phyloP scores from a whole-genome alignment of 2,888 invertebrate genomes.

The Harpalus rubripes region DNA sequence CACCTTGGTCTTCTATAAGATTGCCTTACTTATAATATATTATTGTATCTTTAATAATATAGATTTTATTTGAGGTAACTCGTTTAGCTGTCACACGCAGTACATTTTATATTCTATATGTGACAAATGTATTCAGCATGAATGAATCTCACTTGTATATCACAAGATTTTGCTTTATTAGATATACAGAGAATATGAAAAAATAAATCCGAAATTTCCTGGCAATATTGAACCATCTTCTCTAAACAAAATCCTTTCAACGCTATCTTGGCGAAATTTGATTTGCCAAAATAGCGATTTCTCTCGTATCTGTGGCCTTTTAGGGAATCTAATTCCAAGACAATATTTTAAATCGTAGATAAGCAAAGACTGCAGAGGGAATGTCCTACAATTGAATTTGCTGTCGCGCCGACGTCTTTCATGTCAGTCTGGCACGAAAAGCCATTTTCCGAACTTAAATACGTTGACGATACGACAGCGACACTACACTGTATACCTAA shows the following conservation, averaged over 20 bases:
- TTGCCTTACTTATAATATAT: no score
- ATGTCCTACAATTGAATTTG: conserved; percentile 46
- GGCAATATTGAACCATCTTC: conserved; percentile 3
- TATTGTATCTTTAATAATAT: no score
- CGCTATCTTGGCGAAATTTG: conserved; percentile 20
- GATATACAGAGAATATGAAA: neutral
- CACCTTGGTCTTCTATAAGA: no score
- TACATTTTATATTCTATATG: no score
- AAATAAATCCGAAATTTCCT: conserved; percentile 11
- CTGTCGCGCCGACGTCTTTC: conserved; percentile 51
- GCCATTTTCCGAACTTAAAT: conserved; percentile 62
- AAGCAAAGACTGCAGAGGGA: conserved; percentile 21
- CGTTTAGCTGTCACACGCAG: no score
- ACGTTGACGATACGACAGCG: conserved; percentile 35
- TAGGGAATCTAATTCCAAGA: conserved; percentile 42
- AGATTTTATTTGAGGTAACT: no score
- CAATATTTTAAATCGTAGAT: conserved; percentile 59
- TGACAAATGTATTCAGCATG: no score
- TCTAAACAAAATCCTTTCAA: conserved; percentile 6
- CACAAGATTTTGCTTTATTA: no score
- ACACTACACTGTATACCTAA: conserved; percentile 34
- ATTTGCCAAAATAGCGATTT: conserved; percentile 45
- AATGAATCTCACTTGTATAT: no score
- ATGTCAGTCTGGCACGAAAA: conserved; percentile 63
- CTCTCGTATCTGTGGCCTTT: conserved; percentile 10